Base-by-base conservation (phyloP, 2,888 invertebrate species). In the Ceriagrion tenellum region DNA sequence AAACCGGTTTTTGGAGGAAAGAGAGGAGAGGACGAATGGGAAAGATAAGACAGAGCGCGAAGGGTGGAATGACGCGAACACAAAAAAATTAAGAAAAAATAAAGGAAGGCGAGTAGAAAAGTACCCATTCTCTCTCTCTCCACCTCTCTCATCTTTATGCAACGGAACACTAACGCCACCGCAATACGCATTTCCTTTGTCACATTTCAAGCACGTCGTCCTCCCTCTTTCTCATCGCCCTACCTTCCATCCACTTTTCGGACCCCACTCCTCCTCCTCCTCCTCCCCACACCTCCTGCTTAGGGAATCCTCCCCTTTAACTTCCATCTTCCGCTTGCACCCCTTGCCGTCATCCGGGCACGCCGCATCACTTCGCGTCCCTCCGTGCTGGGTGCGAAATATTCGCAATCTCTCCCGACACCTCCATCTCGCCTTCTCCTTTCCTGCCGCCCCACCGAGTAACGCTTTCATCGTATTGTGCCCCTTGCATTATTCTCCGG, bases 91-190 rank as follows among this genome's bases (percentile, higher is more conserved):
- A 69, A 35, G 26, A 81, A 26, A 35, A 35, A 89, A 47, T 30
- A 47, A 93, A 69, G 93, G 47, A 59, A 59, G 59, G 59, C 59
- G 59, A 59, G 59, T 59, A n/a, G 47, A 93, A 47, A 12, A 91
- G 63, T 47, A 47, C 47, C 23, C 93, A 63, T 63, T 63, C 63
- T 69, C 93, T 93, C 47, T 16, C 26, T 35, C 81, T 35, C 81
- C 35, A 8, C 26, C 81, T 81, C 35, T 74, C 93, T 93, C 93
- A 93, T 93, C 93, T 93, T 93, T 93, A 93, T 93, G 93, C 93
- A 93, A 93, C 93, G 93, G 74, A 89, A 89, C 89, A 89, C 89
- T 89, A 89, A 93, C 47, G 93, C 91, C 91, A 59, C 91, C 59
- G 91, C 59, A 91, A 59, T 91, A 20, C 91, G 63, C 93, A 47